Base-by-base conservation (phyloP, 2,113 vertebrate genomes). In the Formicarius rufipectus region DNA sequence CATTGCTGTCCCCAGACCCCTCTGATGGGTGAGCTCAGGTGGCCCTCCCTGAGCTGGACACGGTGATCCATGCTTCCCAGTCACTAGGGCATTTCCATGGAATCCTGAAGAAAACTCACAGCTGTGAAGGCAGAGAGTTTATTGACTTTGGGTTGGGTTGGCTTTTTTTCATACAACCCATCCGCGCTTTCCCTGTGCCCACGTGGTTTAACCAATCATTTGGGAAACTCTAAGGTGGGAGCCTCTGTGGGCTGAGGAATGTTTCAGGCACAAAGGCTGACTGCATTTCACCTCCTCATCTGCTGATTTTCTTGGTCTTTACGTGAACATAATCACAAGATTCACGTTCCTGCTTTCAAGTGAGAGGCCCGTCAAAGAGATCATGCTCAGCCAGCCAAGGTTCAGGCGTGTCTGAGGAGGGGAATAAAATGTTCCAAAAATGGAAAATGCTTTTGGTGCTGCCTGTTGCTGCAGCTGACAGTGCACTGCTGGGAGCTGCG, bases 381-480 rank as follows among this genome's bases (percentile, higher is more conserved):
- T 23, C 9, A 2, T 7, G 60, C 44, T 37, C 73, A 89, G 7
- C 60, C 84, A 93, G 44, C 56, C 50, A 60, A 7, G 6, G 89
- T 20, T 84, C 63, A 80, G 89, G 42, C 68, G 37, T 44, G 86
- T 47, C 66, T 75, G 40, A n/a, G 31, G 45, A 79, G n/a, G 53
- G 44, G 50, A 93, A 94, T 91, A 74, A 89, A 92, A 78, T 24
- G 55, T 33, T 40, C 66, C 53, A 63, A 76, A 66, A 81, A 23
- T 0, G 1, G 14, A 42, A 88, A 88, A 59, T 55, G 44, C 20
- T 78, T 86, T 75, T 90, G 37, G 8, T 60, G 59, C 35, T 88
- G 83, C 63, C 64, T 90, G 10, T 84, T 88, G 71, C 87, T 84
- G 53, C 69, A 74, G 82, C 78, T 96, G 64, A 63, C 37, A 73